A percentile compares a stretch with the other conserved stretches of the same genome.
Conservation (phyloP, 2,113 vertebrate species). For the Gymnorhina tibicen region DNA sequence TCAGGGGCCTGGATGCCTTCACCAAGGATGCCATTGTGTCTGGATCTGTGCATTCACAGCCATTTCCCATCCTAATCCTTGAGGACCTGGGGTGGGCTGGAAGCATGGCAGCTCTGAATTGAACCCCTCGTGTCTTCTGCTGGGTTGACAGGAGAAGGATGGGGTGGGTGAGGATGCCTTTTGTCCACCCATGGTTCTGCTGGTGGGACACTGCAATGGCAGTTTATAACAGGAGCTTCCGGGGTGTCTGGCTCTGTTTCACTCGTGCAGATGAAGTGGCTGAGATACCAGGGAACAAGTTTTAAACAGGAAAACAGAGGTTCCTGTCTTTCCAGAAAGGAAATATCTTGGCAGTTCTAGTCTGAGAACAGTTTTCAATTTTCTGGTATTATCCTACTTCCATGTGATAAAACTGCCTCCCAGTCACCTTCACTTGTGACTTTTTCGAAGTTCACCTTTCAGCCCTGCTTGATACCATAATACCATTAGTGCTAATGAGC, state of each 20-base stretch:
- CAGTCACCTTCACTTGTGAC: background rate
- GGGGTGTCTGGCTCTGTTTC: background rate
- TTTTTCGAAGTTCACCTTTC: background rate
- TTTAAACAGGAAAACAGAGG: background rate
- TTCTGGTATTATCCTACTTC: background rate
- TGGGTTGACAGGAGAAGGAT: background rate
- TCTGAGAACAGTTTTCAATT: background rate
- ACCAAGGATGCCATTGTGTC: background rate
- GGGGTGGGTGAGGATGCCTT: background rate
- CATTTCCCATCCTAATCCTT: background rate
- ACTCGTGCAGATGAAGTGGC: background rate
- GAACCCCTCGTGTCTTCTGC: background rate
- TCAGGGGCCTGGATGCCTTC: background rate
- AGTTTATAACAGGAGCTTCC: background rate
- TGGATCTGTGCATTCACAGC: background rate
- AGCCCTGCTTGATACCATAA: background rate
- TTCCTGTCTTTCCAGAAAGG: background rate
- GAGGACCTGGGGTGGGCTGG: background rate
- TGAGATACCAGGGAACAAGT: background rate
- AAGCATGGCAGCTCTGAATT: background rate
- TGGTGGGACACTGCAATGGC: background rate
- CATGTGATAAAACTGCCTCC: background rate
- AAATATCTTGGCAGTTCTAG: background rate
- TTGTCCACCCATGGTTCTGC: background rate
- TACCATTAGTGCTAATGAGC: conserved; percentile 33